These are phyloP conservation scores for Promerops cafer DNA, from an alignment of 2,113 vertebrate genomes.

Conservation along the genomic window DNA sequence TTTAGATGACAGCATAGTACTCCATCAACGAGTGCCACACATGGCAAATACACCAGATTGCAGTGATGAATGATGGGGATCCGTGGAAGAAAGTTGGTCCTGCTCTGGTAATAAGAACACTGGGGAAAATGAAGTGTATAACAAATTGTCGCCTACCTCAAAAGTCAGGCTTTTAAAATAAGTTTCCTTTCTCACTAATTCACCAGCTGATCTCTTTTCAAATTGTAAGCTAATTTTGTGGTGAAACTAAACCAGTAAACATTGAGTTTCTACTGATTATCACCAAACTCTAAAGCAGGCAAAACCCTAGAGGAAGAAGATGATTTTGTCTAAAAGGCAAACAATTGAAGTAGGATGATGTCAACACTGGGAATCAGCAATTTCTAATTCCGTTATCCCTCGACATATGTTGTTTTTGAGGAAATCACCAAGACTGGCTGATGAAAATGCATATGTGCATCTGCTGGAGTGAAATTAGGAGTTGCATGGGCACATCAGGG, in stretches of 20 bases:
- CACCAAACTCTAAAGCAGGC: background rate
- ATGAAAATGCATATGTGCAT: background rate
- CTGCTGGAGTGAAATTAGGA: background rate
- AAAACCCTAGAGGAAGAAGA: background rate
- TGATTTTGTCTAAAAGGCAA: background rate
- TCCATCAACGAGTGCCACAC: background rate
- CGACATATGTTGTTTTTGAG: background rate
- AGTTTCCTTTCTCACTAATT: background rate
- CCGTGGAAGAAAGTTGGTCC: background rate
- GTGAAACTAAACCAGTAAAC: background rate
- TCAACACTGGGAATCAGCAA: background rate
- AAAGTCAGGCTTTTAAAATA: background rate
- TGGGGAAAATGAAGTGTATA: background rate
- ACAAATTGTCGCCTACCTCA: background rate
- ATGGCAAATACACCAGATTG: background rate
- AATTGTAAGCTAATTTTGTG: background rate
- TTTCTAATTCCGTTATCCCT: background rate
- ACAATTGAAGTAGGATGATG: background rate
- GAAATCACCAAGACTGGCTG: background rate
- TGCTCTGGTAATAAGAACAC: background rate
- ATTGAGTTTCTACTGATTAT: background rate
- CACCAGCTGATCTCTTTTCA: background rate
- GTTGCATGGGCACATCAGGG: background rate
- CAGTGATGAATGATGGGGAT: background rate
- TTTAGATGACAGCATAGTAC: background rate